These are phyloP conservation scores for Dolichallabes microphthalmus DNA, from an alignment of 2,113 vertebrate species.

Conservation along the genomic window DNA sequence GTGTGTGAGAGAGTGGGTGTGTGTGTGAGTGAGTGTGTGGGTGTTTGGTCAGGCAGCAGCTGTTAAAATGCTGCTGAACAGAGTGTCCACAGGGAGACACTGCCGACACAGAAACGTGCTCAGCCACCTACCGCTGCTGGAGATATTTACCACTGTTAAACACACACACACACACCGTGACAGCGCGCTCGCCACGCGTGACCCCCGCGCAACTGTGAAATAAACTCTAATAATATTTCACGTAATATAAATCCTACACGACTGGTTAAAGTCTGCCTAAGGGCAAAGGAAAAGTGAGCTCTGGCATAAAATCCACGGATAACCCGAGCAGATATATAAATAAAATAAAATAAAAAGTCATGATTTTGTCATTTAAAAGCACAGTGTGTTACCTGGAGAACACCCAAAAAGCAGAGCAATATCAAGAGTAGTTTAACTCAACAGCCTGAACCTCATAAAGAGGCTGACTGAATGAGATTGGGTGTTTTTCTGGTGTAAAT, in stretches of 20 bases:
- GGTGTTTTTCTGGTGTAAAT: neutral
- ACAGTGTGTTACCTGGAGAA: neutral
- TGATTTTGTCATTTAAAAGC: neutral
- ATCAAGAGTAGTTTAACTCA: neutral
- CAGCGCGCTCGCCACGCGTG: conserved; percentile 28
- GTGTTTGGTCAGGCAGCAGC: conserved; percentile 38
- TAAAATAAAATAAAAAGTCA: neutral
- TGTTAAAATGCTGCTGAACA: conserved; percentile 49
- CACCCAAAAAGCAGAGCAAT: neutral
- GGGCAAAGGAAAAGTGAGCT: neutral
- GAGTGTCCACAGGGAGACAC: conserved; percentile 58
- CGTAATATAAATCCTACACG: conserved; percentile 1
- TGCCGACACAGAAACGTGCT: conserved; percentile 44
- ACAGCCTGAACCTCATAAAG: neutral
- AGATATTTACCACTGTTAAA: conserved; percentile 50
- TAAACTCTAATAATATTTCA: conserved; percentile 21
- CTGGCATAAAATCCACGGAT: neutral
- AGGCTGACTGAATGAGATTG: neutral
- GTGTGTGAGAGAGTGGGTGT: neutral
- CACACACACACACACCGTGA: conserved; percentile 34
- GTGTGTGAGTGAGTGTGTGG: neutral
- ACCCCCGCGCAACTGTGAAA: conserved; percentile 25
- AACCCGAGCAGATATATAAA: neutral
- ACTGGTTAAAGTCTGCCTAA: neutral
- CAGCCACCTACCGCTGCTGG: conserved; percentile 30